Conservation (phyloP, 2,888 invertebrate species). For the Aproaerema taeniolella region DNA sequence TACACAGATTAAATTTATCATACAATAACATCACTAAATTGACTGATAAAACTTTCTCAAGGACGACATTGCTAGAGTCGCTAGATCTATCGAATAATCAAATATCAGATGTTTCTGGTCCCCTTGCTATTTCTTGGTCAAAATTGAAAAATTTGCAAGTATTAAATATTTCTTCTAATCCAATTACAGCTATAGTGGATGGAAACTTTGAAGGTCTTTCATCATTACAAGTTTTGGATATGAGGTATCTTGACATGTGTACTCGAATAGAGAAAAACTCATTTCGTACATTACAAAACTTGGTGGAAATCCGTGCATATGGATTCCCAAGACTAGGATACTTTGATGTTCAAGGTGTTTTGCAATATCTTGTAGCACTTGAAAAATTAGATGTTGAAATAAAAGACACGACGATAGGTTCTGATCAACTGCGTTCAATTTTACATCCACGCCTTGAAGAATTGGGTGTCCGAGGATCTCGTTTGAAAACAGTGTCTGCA, state of each 20-base stretch:
- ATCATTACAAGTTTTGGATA: conserved; percentile 79
- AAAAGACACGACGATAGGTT: conserved; percentile 88
- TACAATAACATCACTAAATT: conserved; percentile 83
- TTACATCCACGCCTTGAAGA: conserved; percentile 87
- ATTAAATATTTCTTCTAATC: conserved; percentile 90
- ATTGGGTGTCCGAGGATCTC: conserved; percentile 84
- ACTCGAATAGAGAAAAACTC: conserved; percentile 89
- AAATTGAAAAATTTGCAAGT: conserved; percentile 83
- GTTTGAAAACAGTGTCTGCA: conserved; percentile 87
- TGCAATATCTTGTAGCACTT: conserved; percentile 85
- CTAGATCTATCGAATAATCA: conserved; percentile 87
- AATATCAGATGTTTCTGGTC: conserved; percentile 75
- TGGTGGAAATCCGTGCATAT: conserved; percentile 83
- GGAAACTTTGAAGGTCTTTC: conserved; percentile 85
- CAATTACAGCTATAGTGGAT: conserved; percentile 85
- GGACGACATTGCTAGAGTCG: conserved; percentile 87
- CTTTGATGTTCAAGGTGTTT: conserved; percentile 89
- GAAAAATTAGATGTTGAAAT: conserved; percentile 90
- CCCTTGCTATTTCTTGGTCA: conserved; percentile 82
- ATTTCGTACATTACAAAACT: conserved; percentile 83
- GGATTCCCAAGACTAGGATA: conserved; percentile 89
- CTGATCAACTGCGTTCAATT: conserved; percentile 87
- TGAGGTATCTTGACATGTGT: conserved; percentile 82
- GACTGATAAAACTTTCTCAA: conserved; percentile 82
- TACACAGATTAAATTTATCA: conserved; percentile 87